These are phyloP conservation scores for Zingel zingel DNA, from an alignment of 2,113 vertebrate species.

Conservation along the genomic window DNA sequence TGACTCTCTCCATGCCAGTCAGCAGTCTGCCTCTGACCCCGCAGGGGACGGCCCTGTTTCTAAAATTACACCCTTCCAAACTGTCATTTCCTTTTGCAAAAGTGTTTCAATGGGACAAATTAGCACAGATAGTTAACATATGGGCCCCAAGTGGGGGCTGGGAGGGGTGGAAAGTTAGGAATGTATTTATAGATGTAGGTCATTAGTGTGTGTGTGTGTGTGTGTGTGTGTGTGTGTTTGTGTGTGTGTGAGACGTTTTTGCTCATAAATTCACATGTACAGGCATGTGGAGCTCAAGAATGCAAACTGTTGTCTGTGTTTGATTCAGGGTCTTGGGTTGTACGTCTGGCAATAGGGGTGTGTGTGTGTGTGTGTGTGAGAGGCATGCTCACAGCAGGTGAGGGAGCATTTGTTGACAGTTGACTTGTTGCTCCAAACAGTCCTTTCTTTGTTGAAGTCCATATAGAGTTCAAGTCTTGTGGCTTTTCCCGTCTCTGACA, in stretches of 20 bases:
- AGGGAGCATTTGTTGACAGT: slow-evolving; percentile 72
- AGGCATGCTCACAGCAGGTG: slow-evolving; percentile 72
- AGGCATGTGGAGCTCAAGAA: slow-evolving; percentile 53
- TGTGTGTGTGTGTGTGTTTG: neutral
- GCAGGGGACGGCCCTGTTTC: slow-evolving; percentile 80
- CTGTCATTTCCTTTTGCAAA: slow-evolving; percentile 86
- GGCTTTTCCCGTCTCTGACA: neutral
- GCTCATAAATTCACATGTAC: slow-evolving; percentile 31
- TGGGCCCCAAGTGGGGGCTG: slow-evolving; percentile 72
- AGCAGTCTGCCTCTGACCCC: slow-evolving; percentile 77
- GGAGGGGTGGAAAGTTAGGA: slow-evolving; percentile 37
- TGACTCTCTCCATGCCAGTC: slow-evolving; percentile 68
- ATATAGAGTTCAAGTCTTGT: neutral
- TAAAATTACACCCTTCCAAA: slow-evolving; percentile 88
- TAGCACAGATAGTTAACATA: slow-evolving; percentile 85
- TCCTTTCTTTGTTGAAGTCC: slow-evolving; percentile 36
- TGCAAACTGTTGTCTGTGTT: slow-evolving; percentile 66
- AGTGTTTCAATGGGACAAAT: slow-evolving; percentile 86
- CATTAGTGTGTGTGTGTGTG: slow-evolving; percentile 46
- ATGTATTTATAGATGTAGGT: slow-evolving; percentile 20
- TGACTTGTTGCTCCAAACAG: slow-evolving; percentile 59
- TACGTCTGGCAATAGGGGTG: slow-evolving; percentile 19
- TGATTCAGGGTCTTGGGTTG: slow-evolving; percentile 46
- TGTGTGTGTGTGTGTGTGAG: neutral
- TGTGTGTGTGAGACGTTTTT: neutral